Percentiles rank a stretch among this genome's conserved stretches.
Conservation (phyloP, 2,797 vertebrate species). For the Columba guinea region DNA sequence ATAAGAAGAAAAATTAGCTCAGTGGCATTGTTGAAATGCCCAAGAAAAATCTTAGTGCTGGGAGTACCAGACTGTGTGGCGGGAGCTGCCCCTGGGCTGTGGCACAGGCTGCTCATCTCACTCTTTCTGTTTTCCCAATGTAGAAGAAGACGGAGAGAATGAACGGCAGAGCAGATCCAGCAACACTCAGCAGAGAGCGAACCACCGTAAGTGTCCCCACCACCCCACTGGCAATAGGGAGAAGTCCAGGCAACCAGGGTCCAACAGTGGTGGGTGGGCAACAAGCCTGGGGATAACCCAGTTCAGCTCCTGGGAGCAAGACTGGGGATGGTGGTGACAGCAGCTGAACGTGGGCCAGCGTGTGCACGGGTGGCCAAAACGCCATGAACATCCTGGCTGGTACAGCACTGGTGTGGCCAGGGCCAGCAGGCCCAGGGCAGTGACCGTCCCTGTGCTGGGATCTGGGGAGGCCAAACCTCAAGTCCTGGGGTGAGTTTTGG, state of each 20-base stretch:
- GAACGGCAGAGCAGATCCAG: fast-evolving
- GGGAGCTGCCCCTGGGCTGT: background rate
- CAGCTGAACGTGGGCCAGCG: too few relatives aligned
- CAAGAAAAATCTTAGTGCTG: background rate
- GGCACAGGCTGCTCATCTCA: background rate
- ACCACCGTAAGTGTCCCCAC: background rate
- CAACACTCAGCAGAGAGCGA: too few relatives aligned
- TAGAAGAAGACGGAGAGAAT: background rate
- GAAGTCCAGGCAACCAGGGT: background rate
- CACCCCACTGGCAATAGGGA: background rate
- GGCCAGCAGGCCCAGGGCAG: too few relatives aligned
- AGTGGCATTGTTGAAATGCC: background rate
- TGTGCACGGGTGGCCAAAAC: too few relatives aligned
- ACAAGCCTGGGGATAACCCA: background rate
- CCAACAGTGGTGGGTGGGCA: background rate
- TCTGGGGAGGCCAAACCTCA: too few relatives aligned
- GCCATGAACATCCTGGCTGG: too few relatives aligned
- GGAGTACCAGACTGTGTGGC: background rate
- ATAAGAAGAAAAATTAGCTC: background rate
- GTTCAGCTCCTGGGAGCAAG: background rate
- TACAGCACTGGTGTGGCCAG: too few relatives aligned
- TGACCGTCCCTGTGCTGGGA: too few relatives aligned
- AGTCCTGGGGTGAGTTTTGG: too few relatives aligned
- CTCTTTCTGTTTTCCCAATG: background rate
- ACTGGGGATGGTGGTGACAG: too few relatives aligned